Conservation (phyloP, 2,113 vertebrate species). For the Euleptes europaea region DNA sequence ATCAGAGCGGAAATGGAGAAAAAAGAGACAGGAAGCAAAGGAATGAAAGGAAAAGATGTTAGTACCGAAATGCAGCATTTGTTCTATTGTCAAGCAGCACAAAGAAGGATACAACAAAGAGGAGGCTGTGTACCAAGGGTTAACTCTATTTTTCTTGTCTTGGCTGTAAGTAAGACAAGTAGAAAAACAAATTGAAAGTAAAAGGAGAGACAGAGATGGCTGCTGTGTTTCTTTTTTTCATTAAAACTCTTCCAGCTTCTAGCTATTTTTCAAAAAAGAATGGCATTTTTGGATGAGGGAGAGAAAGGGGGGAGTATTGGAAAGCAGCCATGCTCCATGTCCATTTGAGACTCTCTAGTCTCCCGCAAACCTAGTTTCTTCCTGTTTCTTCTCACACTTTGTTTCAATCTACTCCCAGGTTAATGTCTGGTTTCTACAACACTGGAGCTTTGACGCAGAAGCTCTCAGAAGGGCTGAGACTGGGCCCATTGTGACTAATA, state of each 20-base stretch:
- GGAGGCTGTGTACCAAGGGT: not conserved
- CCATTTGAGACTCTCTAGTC: not conserved
- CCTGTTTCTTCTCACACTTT: not conserved
- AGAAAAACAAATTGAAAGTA: constrained; percentile 20
- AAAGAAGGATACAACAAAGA: not conserved
- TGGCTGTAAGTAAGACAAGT: not conserved
- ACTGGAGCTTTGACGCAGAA: not conserved
- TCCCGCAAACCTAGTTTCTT: not conserved
- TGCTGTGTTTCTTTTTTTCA: constrained; percentile 18
- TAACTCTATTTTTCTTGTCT: constrained; percentile 9
- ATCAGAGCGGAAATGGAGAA: not conserved
- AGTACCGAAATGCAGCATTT: not conserved
- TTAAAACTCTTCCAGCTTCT: not conserved
- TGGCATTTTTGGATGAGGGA: constrained; percentile 24
- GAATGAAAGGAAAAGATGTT: not conserved
- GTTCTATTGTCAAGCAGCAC: not conserved
- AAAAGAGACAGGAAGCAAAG: not conserved
- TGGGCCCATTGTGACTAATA: not conserved
- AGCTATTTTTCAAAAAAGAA: constrained; percentile 20
- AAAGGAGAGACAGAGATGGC: constrained; percentile 7
- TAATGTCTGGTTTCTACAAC: not conserved
- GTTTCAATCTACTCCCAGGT: not conserved
- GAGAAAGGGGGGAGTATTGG: not conserved
- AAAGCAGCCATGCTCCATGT: not conserved
- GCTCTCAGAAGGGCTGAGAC: not conserved